phyloP scores from a whole-genome alignment of 2,888 invertebrate genomes.

The Apocheima hispidaria region DNA sequence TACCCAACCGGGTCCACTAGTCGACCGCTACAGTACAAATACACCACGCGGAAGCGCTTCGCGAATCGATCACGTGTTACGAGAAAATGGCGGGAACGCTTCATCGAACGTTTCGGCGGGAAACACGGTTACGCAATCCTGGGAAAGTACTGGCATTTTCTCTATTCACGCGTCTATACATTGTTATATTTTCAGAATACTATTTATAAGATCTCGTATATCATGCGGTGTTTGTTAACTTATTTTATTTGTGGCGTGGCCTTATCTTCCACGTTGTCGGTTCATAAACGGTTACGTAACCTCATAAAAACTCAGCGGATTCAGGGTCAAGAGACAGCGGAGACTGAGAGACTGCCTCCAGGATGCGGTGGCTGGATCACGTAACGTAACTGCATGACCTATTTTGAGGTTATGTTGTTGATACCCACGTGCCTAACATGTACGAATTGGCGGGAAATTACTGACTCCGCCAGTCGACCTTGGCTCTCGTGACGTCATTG shows the following conservation, averaged over 20 bases:
- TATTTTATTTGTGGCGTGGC: conserved; percentile 13
- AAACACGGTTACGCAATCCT: conserved; percentile 72
- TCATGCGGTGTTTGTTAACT: conserved; percentile 20
- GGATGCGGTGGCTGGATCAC: conserved; percentile 14
- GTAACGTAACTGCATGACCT: conserved; percentile 23
- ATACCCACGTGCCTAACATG: conserved; percentile 58
- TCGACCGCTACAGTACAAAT: conserved; percentile 48
- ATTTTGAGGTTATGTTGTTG: conserved; percentile 48
- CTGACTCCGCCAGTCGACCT: conserved; percentile 75
- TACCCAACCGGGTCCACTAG: conserved; percentile 60
- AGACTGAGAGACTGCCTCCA: too few relatives aligned
- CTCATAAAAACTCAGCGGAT: conserved; percentile 37
- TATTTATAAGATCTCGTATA: conserved; percentile 39
- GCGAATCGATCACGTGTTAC: conserved; percentile 63
- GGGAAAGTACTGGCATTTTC: conserved; percentile 66
- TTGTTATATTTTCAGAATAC: conserved; percentile 39
- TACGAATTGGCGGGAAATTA: conserved; percentile 77
- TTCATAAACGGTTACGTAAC: conserved; percentile 41
- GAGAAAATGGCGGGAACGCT: conserved; percentile 80
- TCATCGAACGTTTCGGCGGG: conserved; percentile 80
- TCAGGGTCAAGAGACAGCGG: conserved; percentile 26
- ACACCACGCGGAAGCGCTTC: conserved; percentile 50
- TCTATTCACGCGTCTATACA: conserved; percentile 36
- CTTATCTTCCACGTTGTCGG: conserved; percentile 44
- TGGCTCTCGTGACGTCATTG: conserved; percentile 79